Conservation (phyloP, 2,113 vertebrate genomes). For the Emydocephalus ijimae region DNA sequence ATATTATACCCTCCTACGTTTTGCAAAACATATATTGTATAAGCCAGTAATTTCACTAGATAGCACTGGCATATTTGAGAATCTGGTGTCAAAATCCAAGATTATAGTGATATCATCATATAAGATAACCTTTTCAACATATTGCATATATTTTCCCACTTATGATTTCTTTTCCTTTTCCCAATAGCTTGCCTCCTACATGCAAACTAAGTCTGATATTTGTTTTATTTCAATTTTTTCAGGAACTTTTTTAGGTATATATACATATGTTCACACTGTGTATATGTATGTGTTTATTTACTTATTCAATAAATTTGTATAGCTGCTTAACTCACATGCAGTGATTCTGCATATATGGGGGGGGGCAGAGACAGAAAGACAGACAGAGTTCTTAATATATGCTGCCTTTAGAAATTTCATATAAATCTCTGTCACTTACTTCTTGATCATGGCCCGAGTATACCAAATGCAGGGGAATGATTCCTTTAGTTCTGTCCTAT, state of each 20-base stretch:
- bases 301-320: background rate
- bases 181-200: background rate
- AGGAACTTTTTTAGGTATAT: background rate
- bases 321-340: background rate
- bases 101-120: background rate
- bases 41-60: background rate
- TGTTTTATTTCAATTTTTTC: background rate
- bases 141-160: background rate
- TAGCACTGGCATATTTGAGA: background rate
- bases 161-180: background rate
- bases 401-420: background rate
- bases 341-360: too few relatives aligned
- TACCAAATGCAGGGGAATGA: conserved; percentile 85
- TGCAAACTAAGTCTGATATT: background rate
- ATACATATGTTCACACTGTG: background rate
- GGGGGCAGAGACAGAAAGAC: too few relatives aligned
- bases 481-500: conserved; percentile 69
- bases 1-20: background rate
- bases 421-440: conserved; percentile 61
- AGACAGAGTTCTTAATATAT: background rate
- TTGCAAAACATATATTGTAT: background rate
- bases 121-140: background rate
- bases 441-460: conserved; percentile 83
- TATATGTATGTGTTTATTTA: background rate
- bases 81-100: background rate